These are phyloP conservation scores for Pectinophora gossypiella DNA, from an alignment of 1,140 invertebrate species.

Conservation along the genomic window DNA sequence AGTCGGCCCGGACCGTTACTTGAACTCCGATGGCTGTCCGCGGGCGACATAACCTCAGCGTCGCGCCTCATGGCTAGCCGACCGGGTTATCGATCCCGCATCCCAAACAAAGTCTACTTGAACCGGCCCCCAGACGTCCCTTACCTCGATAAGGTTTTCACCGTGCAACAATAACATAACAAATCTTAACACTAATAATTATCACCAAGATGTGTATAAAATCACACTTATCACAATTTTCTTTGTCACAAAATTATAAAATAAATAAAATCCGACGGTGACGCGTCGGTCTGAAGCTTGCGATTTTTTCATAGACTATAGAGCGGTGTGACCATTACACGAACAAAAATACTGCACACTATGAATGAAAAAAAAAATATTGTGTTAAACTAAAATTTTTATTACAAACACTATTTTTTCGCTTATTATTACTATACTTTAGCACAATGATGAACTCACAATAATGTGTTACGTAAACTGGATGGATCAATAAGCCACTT, in stretches of 20 bases:
- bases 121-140: conserved; percentile 29
- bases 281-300: conserved; percentile 70
- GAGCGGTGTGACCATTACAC: not conserved
- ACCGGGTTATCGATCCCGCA: conserved; percentile 72
- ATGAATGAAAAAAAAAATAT: no score
- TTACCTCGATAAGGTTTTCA: conserved; percentile 60
- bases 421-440: no score
- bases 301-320: conserved; percentile 23
- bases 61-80: conserved; percentile 70
- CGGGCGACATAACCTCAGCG: conserved; percentile 69
- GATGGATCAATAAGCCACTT: no score
- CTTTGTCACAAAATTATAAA: conserved; percentile 69
- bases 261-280: conserved; percentile 69
- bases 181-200: conserved; percentile 70
- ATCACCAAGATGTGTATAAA: conserved; percentile 72
- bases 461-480: no score
- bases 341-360: not conserved
- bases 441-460: no score
- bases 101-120: conserved; percentile 61
- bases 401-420: no score
- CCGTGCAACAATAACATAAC: conserved; percentile 68
- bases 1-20: conserved; percentile 63
- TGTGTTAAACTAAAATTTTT: no score
- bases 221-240: conserved; percentile 74
- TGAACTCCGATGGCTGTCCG: conserved; percentile 65